phyloP scores from a whole-genome alignment of 2,888 invertebrate species.

The Euclidia mi region DNA sequence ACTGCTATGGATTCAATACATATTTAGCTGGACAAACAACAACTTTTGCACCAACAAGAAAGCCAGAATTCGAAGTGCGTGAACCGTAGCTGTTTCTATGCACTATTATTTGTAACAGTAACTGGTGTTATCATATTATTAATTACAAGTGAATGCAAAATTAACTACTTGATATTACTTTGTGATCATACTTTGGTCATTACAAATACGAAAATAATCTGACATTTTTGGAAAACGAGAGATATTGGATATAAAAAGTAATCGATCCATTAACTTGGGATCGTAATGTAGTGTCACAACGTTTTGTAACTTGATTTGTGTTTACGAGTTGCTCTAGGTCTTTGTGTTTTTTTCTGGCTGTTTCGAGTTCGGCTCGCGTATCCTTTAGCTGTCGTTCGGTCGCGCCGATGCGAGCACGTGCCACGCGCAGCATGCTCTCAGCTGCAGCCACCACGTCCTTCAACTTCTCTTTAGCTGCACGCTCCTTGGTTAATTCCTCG shows the following conservation, averaged over 20 bases:
- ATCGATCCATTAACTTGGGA: slow-evolving; percentile 44
- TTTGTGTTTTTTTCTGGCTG: slow-evolving; percentile 75
- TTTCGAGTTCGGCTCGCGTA: slow-evolving; percentile 71
- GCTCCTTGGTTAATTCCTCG: slow-evolving; percentile 80
- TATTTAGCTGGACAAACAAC: too few relatives aligned
- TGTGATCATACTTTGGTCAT: too few relatives aligned
- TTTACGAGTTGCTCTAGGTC: slow-evolving; percentile 85
- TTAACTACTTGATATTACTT: too few relatives aligned
- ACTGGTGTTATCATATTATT: too few relatives aligned
- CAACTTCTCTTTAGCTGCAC: slow-evolving; percentile 74
- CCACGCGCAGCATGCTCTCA: slow-evolving; percentile 82
- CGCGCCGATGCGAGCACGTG: slow-evolving; percentile 76
- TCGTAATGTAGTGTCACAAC: slow-evolving; percentile 62
- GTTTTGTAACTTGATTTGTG: slow-evolving; percentile 64
- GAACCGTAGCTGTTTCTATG: too few relatives aligned
- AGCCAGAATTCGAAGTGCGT: too few relatives aligned
- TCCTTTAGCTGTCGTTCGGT: slow-evolving; percentile 82
- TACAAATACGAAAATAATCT: too few relatives aligned
- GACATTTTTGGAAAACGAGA: too few relatives aligned
- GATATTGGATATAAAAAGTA: background rate
- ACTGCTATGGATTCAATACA: too few relatives aligned
- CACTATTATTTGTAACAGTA: too few relatives aligned
- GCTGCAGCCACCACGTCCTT: slow-evolving; percentile 79
- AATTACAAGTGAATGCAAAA: too few relatives aligned
- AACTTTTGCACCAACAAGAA: too few relatives aligned